Percentiles rank a stretch among this genome's conserved stretches.
These are phyloP conservation scores for Pseudachorutes palmiensis DNA, from an alignment of 1,140 invertebrate species.

Conservation along the genomic window DNA sequence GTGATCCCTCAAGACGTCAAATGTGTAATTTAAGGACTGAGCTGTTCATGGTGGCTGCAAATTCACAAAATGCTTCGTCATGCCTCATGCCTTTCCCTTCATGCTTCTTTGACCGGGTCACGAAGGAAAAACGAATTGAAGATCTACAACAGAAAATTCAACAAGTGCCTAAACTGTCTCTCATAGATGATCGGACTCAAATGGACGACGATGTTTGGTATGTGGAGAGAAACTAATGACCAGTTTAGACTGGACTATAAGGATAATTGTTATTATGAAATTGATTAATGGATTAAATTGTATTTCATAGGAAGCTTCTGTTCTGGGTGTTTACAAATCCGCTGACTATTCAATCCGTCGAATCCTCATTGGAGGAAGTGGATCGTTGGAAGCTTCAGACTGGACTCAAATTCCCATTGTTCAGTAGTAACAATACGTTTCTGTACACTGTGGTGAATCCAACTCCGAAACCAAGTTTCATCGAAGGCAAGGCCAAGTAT, in stretches of 20 bases:
- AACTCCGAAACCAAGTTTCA: not conserved
- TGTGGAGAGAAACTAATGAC: no score
- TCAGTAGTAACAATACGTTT: not conserved
- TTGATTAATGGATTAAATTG: no score
- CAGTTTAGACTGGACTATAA: no score
- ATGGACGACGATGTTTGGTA: not conserved
- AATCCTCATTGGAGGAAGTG: no score
- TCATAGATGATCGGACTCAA: not conserved
- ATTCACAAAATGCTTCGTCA: not conserved
- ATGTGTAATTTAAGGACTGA: not conserved
- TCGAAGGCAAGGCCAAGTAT: constrained; percentile 4
- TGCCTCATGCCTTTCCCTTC: constrained; percentile 11
- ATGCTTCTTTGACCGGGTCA: constrained; percentile 5
- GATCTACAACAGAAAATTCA: not conserved
- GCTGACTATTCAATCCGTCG: not conserved
- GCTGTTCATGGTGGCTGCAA: constrained; percentile 5
- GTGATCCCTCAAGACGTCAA: not conserved
- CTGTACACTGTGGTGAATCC: constrained; percentile 1
- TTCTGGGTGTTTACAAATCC: constrained; percentile 13
- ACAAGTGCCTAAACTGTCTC: not conserved
- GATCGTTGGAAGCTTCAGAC: not conserved
- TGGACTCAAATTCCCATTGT: not conserved
- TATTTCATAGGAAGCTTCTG: constrained; percentile 4
- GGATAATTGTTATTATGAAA: no score
- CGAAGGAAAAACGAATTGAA: not conserved